phyloP scores from a whole-genome alignment of 2,797 vertebrate species.

The Corythornis leucogaster region DNA sequence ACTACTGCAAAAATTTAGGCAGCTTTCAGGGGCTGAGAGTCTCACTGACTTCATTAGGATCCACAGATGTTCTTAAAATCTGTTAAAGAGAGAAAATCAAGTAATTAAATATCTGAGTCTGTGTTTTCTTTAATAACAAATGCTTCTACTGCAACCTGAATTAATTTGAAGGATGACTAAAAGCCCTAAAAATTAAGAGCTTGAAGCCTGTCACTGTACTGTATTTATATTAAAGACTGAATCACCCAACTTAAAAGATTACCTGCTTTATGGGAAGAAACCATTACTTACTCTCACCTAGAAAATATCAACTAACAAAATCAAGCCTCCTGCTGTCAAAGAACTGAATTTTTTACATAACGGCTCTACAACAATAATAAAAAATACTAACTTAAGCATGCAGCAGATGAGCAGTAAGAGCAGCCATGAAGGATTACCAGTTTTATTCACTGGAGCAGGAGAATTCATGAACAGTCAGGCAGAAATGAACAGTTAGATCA shows the following conservation, averaged over 20 bases:
- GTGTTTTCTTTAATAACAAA: slow-evolving; percentile 19
- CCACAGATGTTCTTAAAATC: slow-evolving; percentile 19
- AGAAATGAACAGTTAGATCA: not conserved
- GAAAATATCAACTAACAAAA: not conserved
- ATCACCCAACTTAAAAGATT: slow-evolving; percentile 41
- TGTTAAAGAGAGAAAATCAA: slow-evolving; percentile 22
- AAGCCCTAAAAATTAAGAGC: slow-evolving; percentile 9
- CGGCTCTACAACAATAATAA: not conserved
- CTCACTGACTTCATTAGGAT: slow-evolving; percentile 26
- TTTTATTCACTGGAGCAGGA: not conserved
- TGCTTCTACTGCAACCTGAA: slow-evolving; percentile 8
- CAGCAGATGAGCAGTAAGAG: not conserved
- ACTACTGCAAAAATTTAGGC: not conserved
- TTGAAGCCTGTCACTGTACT: slow-evolving; percentile 9
- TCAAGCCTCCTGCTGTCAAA: not conserved
- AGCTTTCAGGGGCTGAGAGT: not conserved
- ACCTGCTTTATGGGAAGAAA: slow-evolving; percentile 18
- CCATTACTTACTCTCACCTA: slow-evolving; percentile 29
- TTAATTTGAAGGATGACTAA: slow-evolving; percentile 46
- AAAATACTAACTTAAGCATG: not conserved
- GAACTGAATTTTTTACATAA: not conserved
- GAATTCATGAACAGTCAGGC: not conserved
- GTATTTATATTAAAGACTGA: slow-evolving; percentile 28
- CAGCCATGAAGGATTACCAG: not conserved
- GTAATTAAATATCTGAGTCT: slow-evolving; percentile 30